A percentile compares a stretch with the other conserved stretches of the same genome.
Conservation (phyloP, 2,888 invertebrate species). For the Suillia variegata region DNA sequence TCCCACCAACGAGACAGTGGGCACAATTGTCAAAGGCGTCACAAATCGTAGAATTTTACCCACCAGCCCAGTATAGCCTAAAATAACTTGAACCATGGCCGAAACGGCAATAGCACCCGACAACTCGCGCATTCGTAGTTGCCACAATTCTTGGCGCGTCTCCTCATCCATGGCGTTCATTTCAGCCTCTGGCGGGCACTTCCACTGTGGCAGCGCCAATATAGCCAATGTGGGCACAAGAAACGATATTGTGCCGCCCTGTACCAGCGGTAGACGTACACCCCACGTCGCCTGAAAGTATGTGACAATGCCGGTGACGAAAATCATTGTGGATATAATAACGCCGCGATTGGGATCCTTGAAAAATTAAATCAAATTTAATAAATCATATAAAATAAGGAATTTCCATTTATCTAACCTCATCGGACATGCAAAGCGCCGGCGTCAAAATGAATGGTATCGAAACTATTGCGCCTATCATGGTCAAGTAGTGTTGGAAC, state of each 20-base stretch:
- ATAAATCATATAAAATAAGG: too few relatives aligned
- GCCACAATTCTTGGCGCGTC: slow-evolving; percentile 71
- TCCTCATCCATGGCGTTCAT: slow-evolving; percentile 65
- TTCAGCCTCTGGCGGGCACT: slow-evolving; percentile 67
- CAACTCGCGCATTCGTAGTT: slow-evolving; percentile 76
- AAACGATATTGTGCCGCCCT: slow-evolving; percentile 81
- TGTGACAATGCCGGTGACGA: slow-evolving; percentile 79
- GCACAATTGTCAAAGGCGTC: slow-evolving; percentile 83
- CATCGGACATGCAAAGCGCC: slow-evolving; percentile 77
- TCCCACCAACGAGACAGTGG: slow-evolving; percentile 83
- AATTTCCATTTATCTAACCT: too few relatives aligned
- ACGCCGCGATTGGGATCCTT: slow-evolving; percentile 75
- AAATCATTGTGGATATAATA: slow-evolving; percentile 82
- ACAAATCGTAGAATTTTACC: slow-evolving; percentile 76
- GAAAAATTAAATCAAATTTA: too few relatives aligned
- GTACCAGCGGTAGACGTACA: slow-evolving; percentile 76
- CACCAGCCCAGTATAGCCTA: slow-evolving; percentile 76
- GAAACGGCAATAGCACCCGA: slow-evolving; percentile 84
- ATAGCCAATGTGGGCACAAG: slow-evolving; percentile 79
- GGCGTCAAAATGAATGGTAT: slow-evolving; percentile 83
- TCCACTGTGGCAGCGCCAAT: slow-evolving; percentile 72
- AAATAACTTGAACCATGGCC: slow-evolving; percentile 74
- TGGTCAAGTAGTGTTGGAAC: slow-evolving; percentile 82
- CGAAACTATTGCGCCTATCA: slow-evolving; percentile 84
- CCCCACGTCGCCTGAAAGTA: slow-evolving; percentile 76